Base-by-base conservation (phyloP, 2,113 vertebrate species). In the Salvelinus fontinalis region DNA sequence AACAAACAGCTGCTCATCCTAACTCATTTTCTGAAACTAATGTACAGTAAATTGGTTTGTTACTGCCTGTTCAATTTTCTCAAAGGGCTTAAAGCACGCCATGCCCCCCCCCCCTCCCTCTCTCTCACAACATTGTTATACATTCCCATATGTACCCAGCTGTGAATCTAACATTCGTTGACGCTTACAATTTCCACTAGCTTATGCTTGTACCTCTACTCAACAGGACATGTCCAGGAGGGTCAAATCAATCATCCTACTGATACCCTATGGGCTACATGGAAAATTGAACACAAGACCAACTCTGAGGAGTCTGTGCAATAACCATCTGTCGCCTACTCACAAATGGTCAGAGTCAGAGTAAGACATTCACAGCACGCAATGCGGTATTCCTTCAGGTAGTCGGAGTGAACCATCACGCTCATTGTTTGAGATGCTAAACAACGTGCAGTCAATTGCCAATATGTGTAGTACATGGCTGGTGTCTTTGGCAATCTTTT, bases 211-310 rank as follows among this genome's bases (percentile, higher is more conserved):
- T 34, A 68, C 67, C 26, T 67, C 14, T 24, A 67, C 5, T 4
- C 24, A 68, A 3, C 31, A 54, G 64, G 22, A 34, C 60, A 64
- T n/a, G 51, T 76, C 73, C 18, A 0, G 14, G 49, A 54, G 49
- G 51, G 13, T 16, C 18, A 14, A 54, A 54, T 54, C 3, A 14
- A 54, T 54, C 51, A 54, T 54, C 51, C 16, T 54, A 75, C 71
- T 78, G 84, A 87, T 85, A 86, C 83, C 29, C 71, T 48, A 11
- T 70, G 39, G 39, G 82, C 86, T 83, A 79, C 49, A 69, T 82
- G 86, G 87, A 88, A 87, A 54, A 18, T 9, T 44, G 39, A 44
- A 44, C 39, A 87, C 87, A 75, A 85, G 86, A 67, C 69, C 22
- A 57, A 1, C 75, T 48, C 54, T 70, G 24, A 74, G 39, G 65